Base-by-base conservation (phyloP, 1,140 invertebrate genomes). In the Drosophila pachea region DNA sequence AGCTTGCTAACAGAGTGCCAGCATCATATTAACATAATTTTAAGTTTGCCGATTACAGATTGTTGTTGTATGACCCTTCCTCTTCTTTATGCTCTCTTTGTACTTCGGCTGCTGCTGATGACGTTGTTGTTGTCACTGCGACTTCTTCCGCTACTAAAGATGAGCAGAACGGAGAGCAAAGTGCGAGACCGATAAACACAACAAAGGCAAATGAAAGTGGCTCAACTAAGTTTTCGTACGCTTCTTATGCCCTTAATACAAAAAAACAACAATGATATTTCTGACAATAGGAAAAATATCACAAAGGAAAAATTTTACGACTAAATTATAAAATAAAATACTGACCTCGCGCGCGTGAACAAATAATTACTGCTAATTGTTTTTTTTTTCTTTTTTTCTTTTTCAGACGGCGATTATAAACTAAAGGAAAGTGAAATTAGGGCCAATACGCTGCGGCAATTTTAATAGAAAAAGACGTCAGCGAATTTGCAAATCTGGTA, bases 351-450 rank as follows among this genome's bases (percentile, higher is more conserved):
- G 7, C 11, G n/a, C 7, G 7, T 16, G 4, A 16, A 35, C 9
- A 12, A 29, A 36, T 65, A 69, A 69, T 65, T 65, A 40, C 61
- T 12, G 61, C 50, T 65, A 47, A 65, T 65, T 69, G 53, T 65
- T 67, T 58, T 43, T 59, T 53, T 42, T 43, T 43, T 59, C 38
- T 42, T 43, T 40, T 53, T 35, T 6, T 38, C 11, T 53, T 22
- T 50, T 50, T 50, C 7, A 29, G 32, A 14, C 31, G 22, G 53
- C 14, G 4, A 35, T 38, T 36, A 63, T 63, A 64, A 50, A 12
- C 45, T 29, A 42, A 42, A 54, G n/a, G 60, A 68, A 68, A 68
- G 66, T 64, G 60, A 68, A 68, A 68, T 64, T 16, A 49, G 31
- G 50, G 66, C 47, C 60, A 68, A 59, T 47, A 36, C n/a, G 29